A percentile compares a stretch with the other conserved stretches of the same genome.
Conservation (phyloP, 2,888 invertebrate species). For the Microctonus brassicae region DNA sequence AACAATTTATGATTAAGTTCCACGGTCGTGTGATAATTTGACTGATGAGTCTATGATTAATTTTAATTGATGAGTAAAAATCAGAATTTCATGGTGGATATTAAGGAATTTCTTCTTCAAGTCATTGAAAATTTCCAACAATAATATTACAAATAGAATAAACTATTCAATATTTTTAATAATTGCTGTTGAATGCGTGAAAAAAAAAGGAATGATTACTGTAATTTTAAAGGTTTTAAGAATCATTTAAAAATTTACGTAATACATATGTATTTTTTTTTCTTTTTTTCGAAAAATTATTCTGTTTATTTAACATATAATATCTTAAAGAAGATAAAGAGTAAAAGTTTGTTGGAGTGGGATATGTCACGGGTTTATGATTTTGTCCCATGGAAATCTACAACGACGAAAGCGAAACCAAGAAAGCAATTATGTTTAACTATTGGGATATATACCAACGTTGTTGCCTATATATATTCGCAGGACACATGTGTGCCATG, state of each 20-base stretch:
- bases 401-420: constrained; percentile 69
- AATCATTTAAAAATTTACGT: constrained; percentile 34
- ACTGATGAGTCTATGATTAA: neutral
- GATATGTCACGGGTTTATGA: constrained; percentile 46
- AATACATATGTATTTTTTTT: neutral
- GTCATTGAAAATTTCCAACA: neutral
- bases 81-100: neutral
- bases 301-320: constrained; percentile 9
- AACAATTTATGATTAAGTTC: neutral
- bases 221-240: constrained; percentile 17
- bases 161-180: constrained; percentile 31
- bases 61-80: neutral
- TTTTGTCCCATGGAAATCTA: constrained; percentile 58
- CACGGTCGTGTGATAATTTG: neutral
- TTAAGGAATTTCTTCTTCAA: too few relatives aligned
- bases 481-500: constrained; percentile 28
- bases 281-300: neutral
- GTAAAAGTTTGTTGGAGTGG: constrained; percentile 44
- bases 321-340: constrained; percentile 38
- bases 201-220: neutral
- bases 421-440: constrained; percentile 61
- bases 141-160: neutral
- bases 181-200: neutral
- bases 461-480: constrained; percentile 60
- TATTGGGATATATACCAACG: constrained; percentile 51